phyloP scores from a whole-genome alignment of 2,797 vertebrate genomes.

The Huso huso region DNA sequence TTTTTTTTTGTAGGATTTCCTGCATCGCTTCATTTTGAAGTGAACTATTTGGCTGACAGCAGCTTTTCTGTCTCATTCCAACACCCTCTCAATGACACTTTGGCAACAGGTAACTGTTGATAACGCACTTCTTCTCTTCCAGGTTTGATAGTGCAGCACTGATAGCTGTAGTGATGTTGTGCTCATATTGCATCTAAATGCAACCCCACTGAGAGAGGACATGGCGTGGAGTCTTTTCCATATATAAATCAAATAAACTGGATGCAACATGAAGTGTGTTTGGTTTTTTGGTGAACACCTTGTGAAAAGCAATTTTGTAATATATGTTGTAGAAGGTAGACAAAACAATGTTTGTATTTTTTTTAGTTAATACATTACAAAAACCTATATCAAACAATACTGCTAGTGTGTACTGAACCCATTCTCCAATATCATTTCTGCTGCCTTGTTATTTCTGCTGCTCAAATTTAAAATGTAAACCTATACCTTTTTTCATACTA shows the following conservation, averaged over 20 bases:
- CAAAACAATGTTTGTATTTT: too few species aligned
- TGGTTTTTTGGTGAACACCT: not conserved
- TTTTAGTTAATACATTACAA: too few species aligned
- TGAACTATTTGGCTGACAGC: constrained; percentile 40
- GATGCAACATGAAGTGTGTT: not conserved
- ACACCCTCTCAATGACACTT: constrained; percentile 43
- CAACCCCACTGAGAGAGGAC: not conserved
- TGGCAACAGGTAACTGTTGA: constrained; percentile 62
- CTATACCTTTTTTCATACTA: not conserved
- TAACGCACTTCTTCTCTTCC: not conserved
- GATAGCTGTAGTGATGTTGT: not conserved
- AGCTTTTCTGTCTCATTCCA: constrained; percentile 69
- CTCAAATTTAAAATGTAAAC: not conserved
- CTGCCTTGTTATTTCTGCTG: not conserved
- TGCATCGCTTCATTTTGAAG: constrained; percentile 56
- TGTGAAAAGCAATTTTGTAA: too few species aligned
- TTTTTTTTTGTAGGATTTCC: constrained; percentile 52
- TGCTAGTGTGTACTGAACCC: not conserved
- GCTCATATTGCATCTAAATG: not conserved
- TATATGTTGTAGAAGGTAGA: too few species aligned
- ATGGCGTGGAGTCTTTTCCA: not conserved
- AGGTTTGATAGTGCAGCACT: not conserved
- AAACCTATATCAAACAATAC: too few species aligned
- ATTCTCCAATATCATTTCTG: not conserved
- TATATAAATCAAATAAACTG: not conserved